phyloP scores from a whole-genome alignment of 1,140 invertebrate species.

The Euwallacea fornicatus region DNA sequence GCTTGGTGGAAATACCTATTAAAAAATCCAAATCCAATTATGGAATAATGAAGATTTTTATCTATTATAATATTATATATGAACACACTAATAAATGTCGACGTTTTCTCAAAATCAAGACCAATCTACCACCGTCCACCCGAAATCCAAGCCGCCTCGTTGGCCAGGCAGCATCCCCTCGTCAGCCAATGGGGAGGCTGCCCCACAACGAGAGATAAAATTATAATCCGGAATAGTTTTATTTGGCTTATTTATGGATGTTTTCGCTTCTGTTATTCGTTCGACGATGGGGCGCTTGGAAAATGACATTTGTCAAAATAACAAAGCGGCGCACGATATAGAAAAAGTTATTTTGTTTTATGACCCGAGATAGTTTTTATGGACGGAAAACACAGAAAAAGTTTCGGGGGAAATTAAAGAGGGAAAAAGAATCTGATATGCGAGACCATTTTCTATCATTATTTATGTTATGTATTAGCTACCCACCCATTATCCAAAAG shows the following conservation, averaged over 20 bases:
- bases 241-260: slow-evolving; percentile 52
- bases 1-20: no score
- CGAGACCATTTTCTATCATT: no score
- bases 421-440: no score
- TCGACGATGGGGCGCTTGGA: slow-evolving; percentile 30
- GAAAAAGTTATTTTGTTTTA: slow-evolving; percentile 25
- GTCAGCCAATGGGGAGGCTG: slow-evolving; percentile 22
- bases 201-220: slow-evolving; percentile 28
- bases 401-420: no score
- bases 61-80: no score
- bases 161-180: slow-evolving; percentile 4
- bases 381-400: background rate
- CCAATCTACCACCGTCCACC: slow-evolving; percentile 8
- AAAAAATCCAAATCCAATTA: no score
- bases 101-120: slow-evolving; percentile 2
- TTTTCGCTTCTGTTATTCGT: slow-evolving; percentile 41
- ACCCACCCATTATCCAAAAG: no score
- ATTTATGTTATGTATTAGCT: no score
- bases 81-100: no score
- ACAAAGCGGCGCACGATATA: slow-evolving; percentile 37
- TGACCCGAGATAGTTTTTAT: slow-evolving; percentile 20
- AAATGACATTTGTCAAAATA: slow-evolving; percentile 52
- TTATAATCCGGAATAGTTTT: slow-evolving; percentile 45
- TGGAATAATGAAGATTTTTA: no score
- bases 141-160: background rate